Evolutionary conservation across 2,888 invertebrate species (phyloP), one percentile per base, ranked within the genome.

Genomic region (Spodoptera picta): DNA sequence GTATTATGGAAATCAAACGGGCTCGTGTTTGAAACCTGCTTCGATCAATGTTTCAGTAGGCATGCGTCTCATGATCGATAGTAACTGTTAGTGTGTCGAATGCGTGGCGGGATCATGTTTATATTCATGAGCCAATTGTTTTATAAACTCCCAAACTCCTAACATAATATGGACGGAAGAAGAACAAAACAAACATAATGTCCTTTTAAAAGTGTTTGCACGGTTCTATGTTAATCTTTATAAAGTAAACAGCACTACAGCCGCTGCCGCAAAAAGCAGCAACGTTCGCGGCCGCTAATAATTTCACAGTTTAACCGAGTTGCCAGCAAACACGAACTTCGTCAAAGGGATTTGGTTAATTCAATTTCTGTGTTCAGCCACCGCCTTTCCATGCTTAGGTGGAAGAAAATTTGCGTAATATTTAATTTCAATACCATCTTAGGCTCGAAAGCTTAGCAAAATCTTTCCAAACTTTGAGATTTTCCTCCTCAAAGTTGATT

Each of bases 341-440:
- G 85, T 90, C 89, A 90, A 90, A 90, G 87, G 87, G 89, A 88
- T 87, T 88, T 86, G 83, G 87, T 86, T 90, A 90, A 90, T 90
- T 90, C 86, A 89, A 89, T 90, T 90, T 88, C 85, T 82, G 85
- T 89, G 89, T 90, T 89, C 88, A 83, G 79, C 83, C 85, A 82
- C 86, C 87, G 86, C 84, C 87, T 85, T 87, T 81, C 80, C 80
- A 77, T 85, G 83, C 83, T 85, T 82, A 84, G 83, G 83, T 85
- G 79, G 82, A 83, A 86, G 90, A 87, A 88, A 88, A 89, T 89
- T 89, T 85, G 84, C 84, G 83, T 87, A 87, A 88, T 89, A 87
- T 88, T 90, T 88, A 88, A 89, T 89, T 87, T 86, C 86, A 87
- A 88, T 87, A 87, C 80, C 87, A 86, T 83, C 87, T 88, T 82